Percentiles rank a stretch among this genome's conserved stretches.
Evolutionary conservation across 2,113 vertebrate genomes (phyloP).

Genomic region (Dascyllus trimaculatus): DNA sequence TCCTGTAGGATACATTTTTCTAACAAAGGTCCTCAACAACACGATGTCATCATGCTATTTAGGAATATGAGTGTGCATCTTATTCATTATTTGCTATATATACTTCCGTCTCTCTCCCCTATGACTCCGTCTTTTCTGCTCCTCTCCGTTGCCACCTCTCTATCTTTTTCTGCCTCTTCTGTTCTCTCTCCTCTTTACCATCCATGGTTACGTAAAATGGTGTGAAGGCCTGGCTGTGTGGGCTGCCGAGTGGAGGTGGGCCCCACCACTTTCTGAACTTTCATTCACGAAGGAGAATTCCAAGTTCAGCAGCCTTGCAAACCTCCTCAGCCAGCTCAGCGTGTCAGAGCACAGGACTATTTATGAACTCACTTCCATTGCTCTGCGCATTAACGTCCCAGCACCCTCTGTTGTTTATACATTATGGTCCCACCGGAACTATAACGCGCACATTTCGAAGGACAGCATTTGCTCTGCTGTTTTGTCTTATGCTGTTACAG

Average conservation of each 20-base stretch:
- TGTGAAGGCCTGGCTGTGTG: conserved; percentile 68
- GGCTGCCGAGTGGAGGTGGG: conserved; percentile 68
- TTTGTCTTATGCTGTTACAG: conserved; percentile 19
- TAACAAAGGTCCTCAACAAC: background rate
- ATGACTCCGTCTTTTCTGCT: conserved; percentile 41
- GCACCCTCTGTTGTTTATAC: conserved; percentile 37
- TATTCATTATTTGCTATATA: conserved; percentile 47
- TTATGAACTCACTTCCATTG: conserved; percentile 56
- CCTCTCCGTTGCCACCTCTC: conserved; percentile 45
- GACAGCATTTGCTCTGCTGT: conserved; percentile 21
- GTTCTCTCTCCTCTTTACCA: conserved; percentile 47
- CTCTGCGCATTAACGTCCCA: conserved; percentile 41
- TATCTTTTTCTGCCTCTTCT: conserved; percentile 41
- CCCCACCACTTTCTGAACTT: conserved; percentile 69
- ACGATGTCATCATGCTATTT: background rate
- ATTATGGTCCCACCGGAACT: conserved; percentile 41
- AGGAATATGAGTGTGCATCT: conserved; percentile 5
- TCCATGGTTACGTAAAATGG: conserved; percentile 66
- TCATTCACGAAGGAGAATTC: conserved; percentile 72
- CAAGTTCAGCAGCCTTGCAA: conserved; percentile 61
- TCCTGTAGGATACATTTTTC: background rate
- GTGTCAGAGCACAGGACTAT: conserved; percentile 55
- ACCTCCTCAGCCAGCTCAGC: conserved; percentile 52
- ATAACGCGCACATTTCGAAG: conserved; percentile 10
- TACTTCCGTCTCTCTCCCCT: conserved; percentile 34